Evolutionary conservation across 2,888 invertebrate species (phyloP).

Genomic region (Drosophila mayaguana): DNA sequence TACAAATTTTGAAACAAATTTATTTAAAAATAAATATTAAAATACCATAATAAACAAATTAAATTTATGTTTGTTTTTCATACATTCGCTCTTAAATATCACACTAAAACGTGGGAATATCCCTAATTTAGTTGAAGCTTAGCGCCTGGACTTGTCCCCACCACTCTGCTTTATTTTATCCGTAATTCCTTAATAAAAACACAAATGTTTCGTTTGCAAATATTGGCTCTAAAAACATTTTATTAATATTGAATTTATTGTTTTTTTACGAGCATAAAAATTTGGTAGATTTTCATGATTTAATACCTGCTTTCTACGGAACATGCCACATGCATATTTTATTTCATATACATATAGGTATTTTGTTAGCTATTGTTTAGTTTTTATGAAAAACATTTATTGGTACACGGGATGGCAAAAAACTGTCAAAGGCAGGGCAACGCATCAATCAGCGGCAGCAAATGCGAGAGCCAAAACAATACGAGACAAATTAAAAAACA

Average conservation of each 20-base stretch:
- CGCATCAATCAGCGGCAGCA: conserved; percentile 66
- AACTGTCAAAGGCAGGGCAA: conserved; percentile 71
- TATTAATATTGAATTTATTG: conserved; percentile 31
- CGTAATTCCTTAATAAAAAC: conserved; percentile 17
- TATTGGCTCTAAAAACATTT: conserved; percentile 8
- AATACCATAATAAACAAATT: too few relatives aligned
- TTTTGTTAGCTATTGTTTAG: conserved; percentile 50
- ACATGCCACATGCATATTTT: conserved; percentile 6
- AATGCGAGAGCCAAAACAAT: conserved; percentile 28
- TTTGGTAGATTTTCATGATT: conserved; percentile 48
- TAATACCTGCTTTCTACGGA: conserved; percentile 38
- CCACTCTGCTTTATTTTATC: not conserved
- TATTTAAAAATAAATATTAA: too few relatives aligned
- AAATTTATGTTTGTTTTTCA: too few relatives aligned
- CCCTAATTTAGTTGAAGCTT: not conserved
- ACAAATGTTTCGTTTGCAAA: conserved; percentile 22
- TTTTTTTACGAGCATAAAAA: conserved; percentile 26
- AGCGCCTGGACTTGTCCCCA: not conserved
- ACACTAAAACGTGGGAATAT: not conserved
- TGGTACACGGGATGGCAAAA: conserved; percentile 48
- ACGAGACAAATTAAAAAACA: not conserved
- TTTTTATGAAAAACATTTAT: conserved; percentile 63
- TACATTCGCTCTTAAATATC: not conserved
- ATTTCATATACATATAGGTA: conserved; percentile 13
- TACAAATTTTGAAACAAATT: too few relatives aligned